Base-by-base conservation (phyloP, 2,888 invertebrate genomes). In the Linnaemya tessellans region DNA sequence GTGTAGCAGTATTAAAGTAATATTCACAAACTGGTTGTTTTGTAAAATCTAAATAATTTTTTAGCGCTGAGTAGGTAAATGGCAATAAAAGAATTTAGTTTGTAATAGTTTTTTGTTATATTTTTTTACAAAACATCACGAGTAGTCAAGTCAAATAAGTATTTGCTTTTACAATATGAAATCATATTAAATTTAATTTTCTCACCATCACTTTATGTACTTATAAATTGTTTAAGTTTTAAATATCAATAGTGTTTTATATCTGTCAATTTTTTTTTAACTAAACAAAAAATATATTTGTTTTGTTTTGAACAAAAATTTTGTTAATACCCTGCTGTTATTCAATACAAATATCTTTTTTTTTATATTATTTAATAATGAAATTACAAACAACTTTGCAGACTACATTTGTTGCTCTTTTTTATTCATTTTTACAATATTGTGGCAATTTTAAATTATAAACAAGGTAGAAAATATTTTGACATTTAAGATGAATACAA, bases 401-500 rank as follows among this genome's bases (percentile, higher is more conserved):
- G 54, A 18, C 74, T 54, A 3, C 51, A 75, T 62, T 20, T 73
- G 25, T 30, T 73, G 18, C 13, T 54, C 13, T 9, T 2, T 67
- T 20, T 20, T 51, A 10, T 43, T 38, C 43, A 43, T 20, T 70
- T 20, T 18, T 22, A 0, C 20, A 25, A 51, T 78, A n/a, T 46
- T 77, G 56, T 64, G 46, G 49, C 75, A 77, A 77, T 58, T 71
- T 77, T 13, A 51, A 60, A 68, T 77, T 75, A 82, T 58, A 64
- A 82, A 85, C 74, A 70, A 82, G 74, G 35, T 79, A 64, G 22
- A 82, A 30, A 85, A 75, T 80, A 85, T 82, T 85, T 82, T 85
- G 85, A 85, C 85, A 85, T 85, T 85, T 85, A 85, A 80, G 79
- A 82, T 82, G 79, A 85, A 82, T 77, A 82, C n/a, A 60, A 75